These are phyloP conservation scores for Drosophila navojoa DNA, from an alignment of 1,140 invertebrate species.

Conservation along the genomic window DNA sequence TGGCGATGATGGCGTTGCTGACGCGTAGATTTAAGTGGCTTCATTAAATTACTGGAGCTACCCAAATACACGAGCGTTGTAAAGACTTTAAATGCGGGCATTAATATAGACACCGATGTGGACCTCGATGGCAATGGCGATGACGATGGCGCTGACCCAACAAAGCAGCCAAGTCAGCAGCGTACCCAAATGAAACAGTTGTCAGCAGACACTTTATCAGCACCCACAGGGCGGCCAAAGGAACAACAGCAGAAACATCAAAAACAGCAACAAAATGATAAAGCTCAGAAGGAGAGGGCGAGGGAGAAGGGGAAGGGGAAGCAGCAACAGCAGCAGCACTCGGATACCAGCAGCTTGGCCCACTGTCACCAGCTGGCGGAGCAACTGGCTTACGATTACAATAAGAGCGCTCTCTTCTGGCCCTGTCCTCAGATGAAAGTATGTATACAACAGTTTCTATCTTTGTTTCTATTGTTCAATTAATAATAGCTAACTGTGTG, in stretches of 20 bases:
- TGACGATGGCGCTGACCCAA: slow-evolving; percentile 54
- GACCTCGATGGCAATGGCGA: slow-evolving; percentile 28
- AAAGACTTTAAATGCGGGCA: slow-evolving; percentile 81
- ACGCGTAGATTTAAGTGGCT: slow-evolving; percentile 80
- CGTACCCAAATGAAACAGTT: slow-evolving; percentile 51
- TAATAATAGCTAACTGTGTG: background rate
- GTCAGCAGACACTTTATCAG: slow-evolving; percentile 50
- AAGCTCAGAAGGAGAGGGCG: slow-evolving; percentile 3
- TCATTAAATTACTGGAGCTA: slow-evolving; percentile 82
- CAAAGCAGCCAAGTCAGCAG: slow-evolving; percentile 59
- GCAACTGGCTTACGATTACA: slow-evolving; percentile 72
- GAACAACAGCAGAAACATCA: slow-evolving; percentile 27
- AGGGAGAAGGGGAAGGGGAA: background rate
- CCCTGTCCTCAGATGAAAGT: slow-evolving; percentile 83
- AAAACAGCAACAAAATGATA: slow-evolving; percentile 17
- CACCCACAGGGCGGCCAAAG: slow-evolving; percentile 29
- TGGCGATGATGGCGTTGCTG: slow-evolving; percentile 40
- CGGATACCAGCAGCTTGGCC: slow-evolving; percentile 57
- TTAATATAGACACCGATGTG: slow-evolving; percentile 73
- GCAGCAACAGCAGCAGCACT: slow-evolving; percentile 31
- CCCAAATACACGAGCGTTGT: slow-evolving; percentile 81
- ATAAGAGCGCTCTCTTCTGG: slow-evolving; percentile 80
- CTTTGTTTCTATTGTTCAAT: background rate
- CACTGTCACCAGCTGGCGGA: slow-evolving; percentile 76
- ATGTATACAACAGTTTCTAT: slow-evolving; percentile 42